These are phyloP conservation scores for Pangasius larnaudii DNA, from an alignment of 2,797 vertebrate species.

Conservation along the genomic window DNA sequence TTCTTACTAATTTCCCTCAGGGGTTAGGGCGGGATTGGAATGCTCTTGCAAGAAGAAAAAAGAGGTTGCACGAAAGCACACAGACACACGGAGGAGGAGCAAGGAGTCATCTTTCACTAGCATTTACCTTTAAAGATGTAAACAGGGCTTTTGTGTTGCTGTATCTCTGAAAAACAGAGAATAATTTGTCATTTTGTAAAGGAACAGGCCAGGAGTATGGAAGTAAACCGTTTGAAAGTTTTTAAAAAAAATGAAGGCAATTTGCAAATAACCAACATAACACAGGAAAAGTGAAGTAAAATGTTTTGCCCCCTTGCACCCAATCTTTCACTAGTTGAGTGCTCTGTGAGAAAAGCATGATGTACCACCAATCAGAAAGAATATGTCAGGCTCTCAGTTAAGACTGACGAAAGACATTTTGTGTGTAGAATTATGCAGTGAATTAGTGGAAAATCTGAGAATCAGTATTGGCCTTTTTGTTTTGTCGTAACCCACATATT, in stretches of 20 bases:
- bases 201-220: background rate
- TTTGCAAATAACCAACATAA: background rate
- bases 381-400: background rate
- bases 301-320: background rate
- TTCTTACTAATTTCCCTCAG: constrained; percentile 29
- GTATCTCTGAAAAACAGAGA: background rate
- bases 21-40: constrained; percentile 19
- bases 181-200: background rate
- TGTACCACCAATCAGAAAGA: background rate
- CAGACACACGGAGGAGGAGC: background rate
- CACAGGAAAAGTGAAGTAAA: background rate
- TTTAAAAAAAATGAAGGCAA: background rate
- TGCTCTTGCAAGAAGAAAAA: constrained; percentile 1
- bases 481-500: background rate
- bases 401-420: background rate
- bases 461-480: background rate
- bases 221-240: background rate
- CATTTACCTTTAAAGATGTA: background rate
- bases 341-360: background rate
- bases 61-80: background rate
- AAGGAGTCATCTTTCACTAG: constrained; percentile 36
- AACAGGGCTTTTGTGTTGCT: constrained; percentile 6
- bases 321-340: background rate
- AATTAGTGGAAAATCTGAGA: background rate
- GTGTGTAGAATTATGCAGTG: background rate